Conservation (phyloP, 2,888 invertebrate species). For the Tetramorium bicarinatum region DNA sequence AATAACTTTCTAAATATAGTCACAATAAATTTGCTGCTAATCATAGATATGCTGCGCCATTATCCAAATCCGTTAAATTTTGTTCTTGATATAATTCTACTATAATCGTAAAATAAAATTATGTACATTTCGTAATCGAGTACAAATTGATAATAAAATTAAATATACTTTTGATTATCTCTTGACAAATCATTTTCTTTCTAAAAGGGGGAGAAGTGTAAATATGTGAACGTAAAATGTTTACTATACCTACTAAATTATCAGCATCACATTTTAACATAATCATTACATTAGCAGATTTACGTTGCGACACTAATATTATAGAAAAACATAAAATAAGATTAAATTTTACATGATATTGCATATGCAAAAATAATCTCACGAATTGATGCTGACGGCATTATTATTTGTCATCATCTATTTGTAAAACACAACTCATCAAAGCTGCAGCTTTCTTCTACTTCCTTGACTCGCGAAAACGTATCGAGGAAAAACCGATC, state of each 20-base stretch:
- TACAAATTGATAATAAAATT: neutral
- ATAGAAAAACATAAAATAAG: slow-evolving; percentile 4
- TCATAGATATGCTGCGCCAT: neutral
- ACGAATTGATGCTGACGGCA: neutral
- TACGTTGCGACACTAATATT: neutral
- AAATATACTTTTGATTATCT: slow-evolving; percentile 1
- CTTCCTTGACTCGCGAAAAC: neutral
- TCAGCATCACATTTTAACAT: neutral
- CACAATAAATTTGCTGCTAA: neutral
- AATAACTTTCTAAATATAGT: slow-evolving; percentile 16
- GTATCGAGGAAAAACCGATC: slow-evolving; percentile 13
- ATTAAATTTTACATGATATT: neutral
- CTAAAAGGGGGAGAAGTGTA: neutral
- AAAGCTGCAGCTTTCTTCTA: neutral
- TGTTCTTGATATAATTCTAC: slow-evolving; percentile 3
- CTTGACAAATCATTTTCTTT: slow-evolving; percentile 29
- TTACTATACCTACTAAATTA: neutral
- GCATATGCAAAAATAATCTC: neutral
- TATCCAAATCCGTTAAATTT: neutral
- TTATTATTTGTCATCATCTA: slow-evolving; percentile 12
- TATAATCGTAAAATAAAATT: slow-evolving; percentile 27
- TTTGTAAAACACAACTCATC: neutral
- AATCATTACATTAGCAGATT: neutral
- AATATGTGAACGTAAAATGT: slow-evolving; percentile 14
- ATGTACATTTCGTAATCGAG: neutral